These are phyloP conservation scores for Botia kubotai DNA, from an alignment of 2,797 vertebrate genomes.

Conservation along the genomic window DNA sequence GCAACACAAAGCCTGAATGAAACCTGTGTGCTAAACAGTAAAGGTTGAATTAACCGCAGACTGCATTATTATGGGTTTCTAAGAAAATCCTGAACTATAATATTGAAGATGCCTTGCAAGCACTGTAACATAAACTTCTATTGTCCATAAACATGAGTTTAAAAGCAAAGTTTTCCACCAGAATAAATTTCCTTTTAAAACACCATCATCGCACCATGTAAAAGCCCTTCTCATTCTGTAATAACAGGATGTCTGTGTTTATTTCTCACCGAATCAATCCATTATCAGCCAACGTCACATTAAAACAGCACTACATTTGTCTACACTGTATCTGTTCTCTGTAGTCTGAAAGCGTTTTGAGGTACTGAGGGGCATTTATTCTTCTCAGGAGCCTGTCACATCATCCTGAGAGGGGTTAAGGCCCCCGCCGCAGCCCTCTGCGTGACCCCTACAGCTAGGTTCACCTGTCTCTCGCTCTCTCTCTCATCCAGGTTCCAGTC, in stretches of 20 bases:
- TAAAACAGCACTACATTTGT: background rate
- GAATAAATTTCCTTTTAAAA: background rate
- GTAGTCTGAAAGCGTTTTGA: conserved; percentile 13
- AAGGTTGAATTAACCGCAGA: too few species aligned
- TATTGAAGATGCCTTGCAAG: background rate
- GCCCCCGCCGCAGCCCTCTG: background rate
- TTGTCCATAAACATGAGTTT: background rate
- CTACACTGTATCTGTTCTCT: background rate
- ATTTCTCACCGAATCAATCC: conserved; percentile 14
- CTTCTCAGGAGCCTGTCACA: conserved; percentile 31
- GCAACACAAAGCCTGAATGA: too few species aligned
- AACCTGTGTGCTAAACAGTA: too few species aligned
- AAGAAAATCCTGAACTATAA: too few species aligned
- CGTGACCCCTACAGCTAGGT: conserved; percentile 48
- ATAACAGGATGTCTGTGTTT: conserved; percentile 4
- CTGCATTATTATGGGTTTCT: too few species aligned
- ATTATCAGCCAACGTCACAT: conserved; percentile 4
- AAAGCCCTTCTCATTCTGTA: conserved; percentile 33
- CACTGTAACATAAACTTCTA: background rate
- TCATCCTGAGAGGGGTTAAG: conserved; percentile 43
- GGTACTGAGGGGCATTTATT: conserved; percentile 50
- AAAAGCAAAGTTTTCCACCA: conserved; percentile 10
- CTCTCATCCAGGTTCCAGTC: conserved; percentile 16
- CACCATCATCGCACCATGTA: background rate
- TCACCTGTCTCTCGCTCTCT: conserved; percentile 28